A percentile compares a stretch with the other conserved stretches of the same genome.
phyloP scores from a whole-genome alignment of 1,140 invertebrate species.

The Neodiprion lecontei region DNA sequence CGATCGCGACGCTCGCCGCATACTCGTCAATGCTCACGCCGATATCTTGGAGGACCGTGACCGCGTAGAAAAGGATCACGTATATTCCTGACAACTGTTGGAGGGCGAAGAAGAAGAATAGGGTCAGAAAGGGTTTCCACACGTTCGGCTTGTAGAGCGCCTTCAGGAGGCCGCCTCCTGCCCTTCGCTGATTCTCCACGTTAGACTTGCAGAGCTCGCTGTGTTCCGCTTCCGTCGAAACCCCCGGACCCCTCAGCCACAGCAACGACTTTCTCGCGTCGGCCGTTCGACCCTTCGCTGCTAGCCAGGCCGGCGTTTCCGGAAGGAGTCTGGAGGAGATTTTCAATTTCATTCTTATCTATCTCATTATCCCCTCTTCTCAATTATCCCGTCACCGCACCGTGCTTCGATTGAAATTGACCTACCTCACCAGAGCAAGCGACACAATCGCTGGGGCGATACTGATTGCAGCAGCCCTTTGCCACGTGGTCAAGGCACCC shows the following conservation, averaged over 20 bases:
- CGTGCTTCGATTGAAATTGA: neutral
- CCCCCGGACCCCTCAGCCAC: conserved; percentile 69
- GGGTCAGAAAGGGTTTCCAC: conserved; percentile 70
- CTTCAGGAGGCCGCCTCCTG: conserved; percentile 24
- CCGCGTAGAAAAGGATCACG: conserved; percentile 79
- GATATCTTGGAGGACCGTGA: conserved; percentile 72
- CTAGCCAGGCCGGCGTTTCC: conserved; percentile 75
- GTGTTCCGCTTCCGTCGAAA: conserved; percentile 43
- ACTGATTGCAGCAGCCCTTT: conserved; percentile 68
- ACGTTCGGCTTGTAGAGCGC: conserved; percentile 49
- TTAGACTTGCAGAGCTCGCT: conserved; percentile 36
- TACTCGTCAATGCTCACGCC: conserved; percentile 73
- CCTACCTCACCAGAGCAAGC: conserved; percentile 47
- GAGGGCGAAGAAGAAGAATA: conserved; percentile 71
- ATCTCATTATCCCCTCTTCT: no score
- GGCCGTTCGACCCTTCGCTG: conserved; percentile 65
- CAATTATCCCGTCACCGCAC: no score
- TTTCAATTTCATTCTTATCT: neutral
- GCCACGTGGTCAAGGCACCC: conserved; percentile 69
- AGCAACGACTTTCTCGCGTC: conserved; percentile 69
- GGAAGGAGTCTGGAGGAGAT: conserved; percentile 64
- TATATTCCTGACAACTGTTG: conserved; percentile 79
- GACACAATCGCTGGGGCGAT: conserved; percentile 66
- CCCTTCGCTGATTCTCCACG: conserved; percentile 24
- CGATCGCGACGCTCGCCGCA: conserved; percentile 77